Conservation (phyloP, 2,888 invertebrate species). For the Drosophila cognata region DNA sequence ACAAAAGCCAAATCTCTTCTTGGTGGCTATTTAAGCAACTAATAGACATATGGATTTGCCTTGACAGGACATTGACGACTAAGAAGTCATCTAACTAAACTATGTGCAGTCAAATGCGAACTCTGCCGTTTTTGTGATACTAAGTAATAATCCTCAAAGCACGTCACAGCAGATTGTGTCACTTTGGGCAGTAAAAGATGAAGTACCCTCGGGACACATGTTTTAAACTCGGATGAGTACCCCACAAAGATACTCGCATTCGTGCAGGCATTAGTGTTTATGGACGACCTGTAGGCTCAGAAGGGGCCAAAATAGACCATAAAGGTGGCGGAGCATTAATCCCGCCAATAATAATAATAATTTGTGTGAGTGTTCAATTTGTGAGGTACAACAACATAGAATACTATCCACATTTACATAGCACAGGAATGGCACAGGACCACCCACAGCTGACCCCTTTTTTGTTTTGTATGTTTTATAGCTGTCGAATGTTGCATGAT, state of each 20-base stretch:
- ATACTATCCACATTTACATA: slow-evolving; percentile 1
- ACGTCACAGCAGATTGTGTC: neutral
- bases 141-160: neutral
- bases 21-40: neutral
- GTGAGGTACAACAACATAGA: slow-evolving; percentile 17
- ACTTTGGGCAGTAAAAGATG: neutral
- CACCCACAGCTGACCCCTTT: slow-evolving; percentile 27
- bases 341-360: slow-evolving; percentile 1
- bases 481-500: slow-evolving; percentile 59
- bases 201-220: neutral
- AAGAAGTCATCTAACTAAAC: neutral
- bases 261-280: neutral
- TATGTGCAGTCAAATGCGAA: neutral
- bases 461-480: slow-evolving; percentile 58
- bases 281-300: neutral
- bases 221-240: neutral
- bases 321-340: neutral
- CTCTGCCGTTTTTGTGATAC: neutral
- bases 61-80: neutral
- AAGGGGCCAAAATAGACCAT: neutral
- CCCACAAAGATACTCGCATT: neutral
- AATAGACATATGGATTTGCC: neutral
- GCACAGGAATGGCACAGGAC: neutral
- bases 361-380: neutral
- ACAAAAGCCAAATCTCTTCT: neutral